Evolutionary conservation across 2,113 vertebrate species (phyloP).

Genomic region (Mobula hypostoma): DNA sequence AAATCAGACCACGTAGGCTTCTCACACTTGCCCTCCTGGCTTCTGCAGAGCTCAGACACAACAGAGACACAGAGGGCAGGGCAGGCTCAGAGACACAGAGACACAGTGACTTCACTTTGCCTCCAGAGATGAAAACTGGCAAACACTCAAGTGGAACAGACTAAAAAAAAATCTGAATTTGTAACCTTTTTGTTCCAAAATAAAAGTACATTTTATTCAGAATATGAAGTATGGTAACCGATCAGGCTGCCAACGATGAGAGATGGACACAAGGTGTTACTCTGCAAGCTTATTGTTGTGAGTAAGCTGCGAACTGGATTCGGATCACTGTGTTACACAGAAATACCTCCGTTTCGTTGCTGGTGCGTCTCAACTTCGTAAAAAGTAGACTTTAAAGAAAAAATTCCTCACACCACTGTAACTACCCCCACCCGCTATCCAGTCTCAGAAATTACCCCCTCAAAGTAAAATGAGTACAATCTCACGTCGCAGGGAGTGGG

Average conservation of each 20-base stretch:
- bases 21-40: neutral
- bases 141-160: neutral
- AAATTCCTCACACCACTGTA: neutral
- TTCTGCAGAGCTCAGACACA: constrained; percentile 9
- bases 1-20: neutral
- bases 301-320: neutral
- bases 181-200: neutral
- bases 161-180: neutral
- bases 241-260: neutral
- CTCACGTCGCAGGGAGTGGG: neutral
- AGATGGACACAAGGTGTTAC: neutral
- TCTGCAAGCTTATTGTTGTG: neutral
- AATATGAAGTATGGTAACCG: neutral
- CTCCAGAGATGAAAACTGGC: neutral
- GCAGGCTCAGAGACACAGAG: neutral
- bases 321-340: neutral
- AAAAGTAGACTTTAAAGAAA: neutral
- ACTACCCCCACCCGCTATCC: too few species aligned
- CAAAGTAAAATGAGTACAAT: neutral
- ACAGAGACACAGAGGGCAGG: constrained; percentile 6
- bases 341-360: neutral
- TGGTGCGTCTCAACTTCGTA: neutral
- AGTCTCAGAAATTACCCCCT: neutral
- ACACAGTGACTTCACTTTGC: neutral
- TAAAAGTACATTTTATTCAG: neutral